These are phyloP conservation scores for Ptychadena robeensis DNA, from an alignment of 2,797 vertebrate species.

Conservation along the genomic window DNA sequence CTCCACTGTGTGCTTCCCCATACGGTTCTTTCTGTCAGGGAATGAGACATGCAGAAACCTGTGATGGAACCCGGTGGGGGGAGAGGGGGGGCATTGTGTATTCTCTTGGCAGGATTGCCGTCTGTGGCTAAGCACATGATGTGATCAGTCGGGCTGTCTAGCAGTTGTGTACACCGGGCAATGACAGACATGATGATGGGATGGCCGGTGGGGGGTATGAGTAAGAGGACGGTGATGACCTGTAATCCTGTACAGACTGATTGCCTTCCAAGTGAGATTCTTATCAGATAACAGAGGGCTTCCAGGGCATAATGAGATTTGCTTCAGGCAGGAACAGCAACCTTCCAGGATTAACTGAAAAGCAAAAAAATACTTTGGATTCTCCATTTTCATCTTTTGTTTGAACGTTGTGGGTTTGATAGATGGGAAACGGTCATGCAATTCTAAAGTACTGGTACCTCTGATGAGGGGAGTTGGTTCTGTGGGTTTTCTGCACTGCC, in stretches of 20 bases:
- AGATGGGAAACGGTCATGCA: too few relatives aligned
- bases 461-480: too few relatives aligned
- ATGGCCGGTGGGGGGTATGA: constrained; percentile 33
- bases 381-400: too few relatives aligned
- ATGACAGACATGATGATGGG: constrained; percentile 2
- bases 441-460: too few relatives aligned
- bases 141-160: constrained; percentile 24
- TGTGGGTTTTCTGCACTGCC: too few relatives aligned
- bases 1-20: too few relatives aligned
- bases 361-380: background rate
- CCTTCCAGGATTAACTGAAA: constrained; percentile 8
- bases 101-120: background rate
- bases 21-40: background rate
- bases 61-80: background rate
- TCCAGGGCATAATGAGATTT: constrained; percentile 30
- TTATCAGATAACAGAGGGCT: constrained; percentile 12
- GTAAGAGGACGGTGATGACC: constrained; percentile 33
- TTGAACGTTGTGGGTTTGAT: too few relatives aligned
- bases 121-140: constrained; percentile 20
- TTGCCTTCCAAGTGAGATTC: constrained; percentile 37
- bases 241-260: constrained; percentile 42
- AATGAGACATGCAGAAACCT: background rate
- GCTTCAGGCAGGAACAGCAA: constrained; percentile 3
- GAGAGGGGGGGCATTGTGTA: background rate
- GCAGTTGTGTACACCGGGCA: background rate